Evolutionary conservation across 2,113 vertebrate genomes (phyloP).

Genomic region (Corythoichthys intestinalis): DNA sequence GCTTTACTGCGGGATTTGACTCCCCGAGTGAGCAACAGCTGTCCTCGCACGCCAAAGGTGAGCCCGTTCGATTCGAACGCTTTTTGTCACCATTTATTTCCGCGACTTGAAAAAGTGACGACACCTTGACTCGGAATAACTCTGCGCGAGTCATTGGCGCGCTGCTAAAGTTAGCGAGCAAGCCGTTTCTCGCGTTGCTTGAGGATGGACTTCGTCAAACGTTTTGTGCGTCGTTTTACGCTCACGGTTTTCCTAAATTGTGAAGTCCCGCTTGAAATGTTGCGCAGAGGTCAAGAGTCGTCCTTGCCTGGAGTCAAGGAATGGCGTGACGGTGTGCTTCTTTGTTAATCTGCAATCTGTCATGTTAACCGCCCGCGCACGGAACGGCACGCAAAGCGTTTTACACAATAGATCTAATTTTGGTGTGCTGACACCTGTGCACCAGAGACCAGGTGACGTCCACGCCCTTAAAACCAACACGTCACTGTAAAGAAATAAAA

Average conservation of each 20-base stretch:
- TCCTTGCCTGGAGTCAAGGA: background rate
- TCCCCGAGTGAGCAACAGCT: background rate
- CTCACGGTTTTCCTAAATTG: background rate
- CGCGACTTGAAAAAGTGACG: background rate
- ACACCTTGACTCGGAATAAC: too few relatives aligned
- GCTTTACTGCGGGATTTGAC: background rate
- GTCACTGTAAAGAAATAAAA: too few relatives aligned
- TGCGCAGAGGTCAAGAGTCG: background rate
- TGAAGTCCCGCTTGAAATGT: background rate
- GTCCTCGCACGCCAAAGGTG: background rate
- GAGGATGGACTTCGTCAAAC: background rate
- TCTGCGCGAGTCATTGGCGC: background rate
- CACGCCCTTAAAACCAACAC: too few relatives aligned
- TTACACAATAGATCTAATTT: background rate
- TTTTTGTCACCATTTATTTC: background rate
- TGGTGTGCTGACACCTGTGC: background rate
- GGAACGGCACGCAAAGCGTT: background rate
- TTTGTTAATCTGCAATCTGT: conserved; percentile 2
- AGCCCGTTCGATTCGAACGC: background rate
- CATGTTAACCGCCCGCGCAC: background rate
- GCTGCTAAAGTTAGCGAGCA: background rate
- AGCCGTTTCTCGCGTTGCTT: too few relatives aligned
- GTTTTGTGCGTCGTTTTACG: background rate
- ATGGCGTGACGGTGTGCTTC: background rate
- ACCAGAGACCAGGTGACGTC: background rate